phyloP scores from a whole-genome alignment of 2,888 invertebrate genomes.

The Digitonthophagus gazella region DNA sequence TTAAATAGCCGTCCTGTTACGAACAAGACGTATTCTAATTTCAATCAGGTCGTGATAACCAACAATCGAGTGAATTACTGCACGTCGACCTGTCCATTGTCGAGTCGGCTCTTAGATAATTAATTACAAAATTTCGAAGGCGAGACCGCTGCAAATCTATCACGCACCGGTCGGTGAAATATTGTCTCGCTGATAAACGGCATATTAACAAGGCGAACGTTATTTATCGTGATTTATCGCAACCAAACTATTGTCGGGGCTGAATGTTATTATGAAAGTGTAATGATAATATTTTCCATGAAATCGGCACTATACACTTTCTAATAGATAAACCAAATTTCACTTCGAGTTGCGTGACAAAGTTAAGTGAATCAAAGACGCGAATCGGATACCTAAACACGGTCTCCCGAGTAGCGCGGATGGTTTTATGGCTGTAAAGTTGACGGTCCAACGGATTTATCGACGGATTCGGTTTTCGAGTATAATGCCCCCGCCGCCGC shows the following conservation, averaged over 20 bases:
- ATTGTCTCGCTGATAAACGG: constrained; percentile 27
- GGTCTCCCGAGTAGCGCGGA: neutral
- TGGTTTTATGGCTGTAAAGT: constrained; percentile 6
- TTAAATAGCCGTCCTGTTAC: neutral
- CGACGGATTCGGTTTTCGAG: constrained; percentile 13
- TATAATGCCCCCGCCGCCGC: constrained; percentile 14
- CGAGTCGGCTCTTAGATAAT: constrained; percentile 10
- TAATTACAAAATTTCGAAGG: constrained; percentile 26
- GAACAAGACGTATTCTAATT: constrained; percentile 4
- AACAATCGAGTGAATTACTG: constrained; percentile 1
- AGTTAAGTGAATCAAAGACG: neutral
- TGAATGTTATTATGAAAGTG: constrained; percentile 5
- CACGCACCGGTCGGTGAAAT: constrained; percentile 23
- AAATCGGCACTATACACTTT: no score
- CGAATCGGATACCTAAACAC: neutral
- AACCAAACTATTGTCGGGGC: neutral
- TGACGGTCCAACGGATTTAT: constrained; percentile 12
- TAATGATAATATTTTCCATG: no score
- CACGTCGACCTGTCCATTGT: constrained; percentile 10
- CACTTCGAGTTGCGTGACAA: neutral
- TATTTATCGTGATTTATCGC: constrained; percentile 28
- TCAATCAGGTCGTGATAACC: constrained; percentile 8
- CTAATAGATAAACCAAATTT: neutral
- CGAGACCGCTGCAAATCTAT: constrained; percentile 22
- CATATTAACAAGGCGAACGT: constrained; percentile 25